Evolutionary conservation across 2,797 vertebrate genomes (phyloP).

Genomic region (Rhincodon typus): DNA sequence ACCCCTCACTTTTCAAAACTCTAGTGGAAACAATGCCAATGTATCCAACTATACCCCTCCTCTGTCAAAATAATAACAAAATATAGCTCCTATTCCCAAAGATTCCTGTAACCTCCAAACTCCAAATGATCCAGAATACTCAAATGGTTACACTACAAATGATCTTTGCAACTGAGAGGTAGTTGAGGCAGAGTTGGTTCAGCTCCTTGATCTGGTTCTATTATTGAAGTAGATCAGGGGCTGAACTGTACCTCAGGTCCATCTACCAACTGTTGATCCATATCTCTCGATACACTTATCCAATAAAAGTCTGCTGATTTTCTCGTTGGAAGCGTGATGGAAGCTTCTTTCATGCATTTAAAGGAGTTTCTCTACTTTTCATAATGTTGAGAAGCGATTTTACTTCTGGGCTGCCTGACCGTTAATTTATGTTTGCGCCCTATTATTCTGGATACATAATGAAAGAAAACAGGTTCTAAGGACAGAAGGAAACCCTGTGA

Average conservation of each 20-base stretch:
- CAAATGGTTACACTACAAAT: not conserved
- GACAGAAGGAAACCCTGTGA: not conserved
- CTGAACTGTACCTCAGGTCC: not conserved
- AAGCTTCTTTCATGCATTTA: too few species aligned
- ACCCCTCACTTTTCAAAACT: too few species aligned
- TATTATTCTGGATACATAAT: too few species aligned
- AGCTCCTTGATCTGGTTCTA: not conserved
- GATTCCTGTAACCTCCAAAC: not conserved
- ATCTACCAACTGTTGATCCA: not conserved
- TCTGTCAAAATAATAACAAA: not conserved
- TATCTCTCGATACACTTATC: not conserved
- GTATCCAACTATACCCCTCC: not conserved
- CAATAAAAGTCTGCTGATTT: not conserved
- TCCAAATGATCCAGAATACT: not conserved
- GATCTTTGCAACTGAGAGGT: not conserved
- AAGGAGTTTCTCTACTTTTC: too few species aligned
- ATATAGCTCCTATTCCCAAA: not conserved
- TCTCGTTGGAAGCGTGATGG: too few species aligned
- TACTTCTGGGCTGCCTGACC: not conserved
- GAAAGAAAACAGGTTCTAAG: not conserved
- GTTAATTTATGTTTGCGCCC: not conserved
- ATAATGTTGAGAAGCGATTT: not conserved
- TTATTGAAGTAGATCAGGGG: not conserved
- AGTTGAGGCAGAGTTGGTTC: not conserved
- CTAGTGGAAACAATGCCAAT: too few species aligned